Evolutionary conservation across 2,888 invertebrate genomes (phyloP), one percentile per base, ranked within the genome.

Genomic region (Xanthostigma xanthostigma): DNA sequence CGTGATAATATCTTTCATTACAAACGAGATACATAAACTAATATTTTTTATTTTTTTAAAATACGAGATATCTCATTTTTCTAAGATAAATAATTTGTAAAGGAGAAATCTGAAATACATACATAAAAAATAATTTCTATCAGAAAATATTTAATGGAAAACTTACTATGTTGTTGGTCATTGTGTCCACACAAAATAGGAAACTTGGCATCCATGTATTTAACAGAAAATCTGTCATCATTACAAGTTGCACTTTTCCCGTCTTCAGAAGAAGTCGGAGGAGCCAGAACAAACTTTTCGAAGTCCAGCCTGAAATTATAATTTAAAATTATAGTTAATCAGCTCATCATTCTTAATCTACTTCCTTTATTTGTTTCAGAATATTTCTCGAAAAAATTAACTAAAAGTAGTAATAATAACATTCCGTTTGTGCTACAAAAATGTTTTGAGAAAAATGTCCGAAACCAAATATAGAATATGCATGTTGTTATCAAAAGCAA

Each of bases 251-350:
- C 27, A 27, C 27, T 27, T 27, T 27, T 45, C 12, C 49, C 40
- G 1, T 51, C 46, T 9, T 39, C 42, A 5, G 41, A 46, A 27
- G 68, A 69, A 5, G 68, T 69, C 2, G 70, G 73, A 1, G 68
- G 69, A 0, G 73, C 73, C 2, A 76, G 58, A 51, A 70, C 69
- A 58, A 78, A 73, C 12, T 71, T 69, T 51, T 75, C 74, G 49
- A 77, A 74, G 60, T 78, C 77, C 3, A 78, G 68, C 49, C 66
- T 66, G 50, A 50, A 58, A 57, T 46, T 41, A 50, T 49, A 33
- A 36, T 39, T 45, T 45, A 12, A 13, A 12, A 9, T 33, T 6
- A 37, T 34, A 34, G 36, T 36, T 49, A 34, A 34, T 11, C 12
- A n/a, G n/a, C 33, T 37, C 45, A 6, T 27, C 6, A 27, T 6